Conservation (phyloP, 1,140 invertebrate species). For the Homalodisca vitripennis region DNA sequence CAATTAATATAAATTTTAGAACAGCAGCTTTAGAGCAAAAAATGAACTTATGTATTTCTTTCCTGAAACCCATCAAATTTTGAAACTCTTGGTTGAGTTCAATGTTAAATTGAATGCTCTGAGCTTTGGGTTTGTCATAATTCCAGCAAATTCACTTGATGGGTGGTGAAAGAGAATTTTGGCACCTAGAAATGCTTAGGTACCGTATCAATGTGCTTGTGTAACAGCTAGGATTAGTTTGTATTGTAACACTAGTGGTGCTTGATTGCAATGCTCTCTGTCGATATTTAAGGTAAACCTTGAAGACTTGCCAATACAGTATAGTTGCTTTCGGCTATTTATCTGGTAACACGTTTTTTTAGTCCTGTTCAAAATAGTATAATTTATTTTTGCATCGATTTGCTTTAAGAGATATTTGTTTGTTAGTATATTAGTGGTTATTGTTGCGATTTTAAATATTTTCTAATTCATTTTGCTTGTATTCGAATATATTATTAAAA, state of each 20-base stretch:
- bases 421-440: conserved; percentile 25
- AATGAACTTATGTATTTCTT: too few relatives aligned
- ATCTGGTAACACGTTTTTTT: conserved; percentile 13
- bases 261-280: conserved; percentile 23
- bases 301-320: conserved; percentile 22
- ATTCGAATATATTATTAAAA: conserved; percentile 3
- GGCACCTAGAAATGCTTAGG: too few relatives aligned
- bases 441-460: conserved; percentile 23
- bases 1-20: too few relatives aligned
- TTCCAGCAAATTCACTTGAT: too few relatives aligned
- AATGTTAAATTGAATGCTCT: too few relatives aligned
- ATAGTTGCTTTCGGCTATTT: conserved; percentile 25
- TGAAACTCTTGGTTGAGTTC: too few relatives aligned
- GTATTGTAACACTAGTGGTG: conserved; percentile 22
- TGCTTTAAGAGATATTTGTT: conserved; percentile 22
- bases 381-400: conserved; percentile 19
- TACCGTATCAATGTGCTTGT: conserved; percentile 21
- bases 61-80: too few relatives aligned
- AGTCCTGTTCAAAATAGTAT: conserved; percentile 17
- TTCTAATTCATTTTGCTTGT: conserved; percentile 18
- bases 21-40: too few relatives aligned
- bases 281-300: conserved; percentile 20
- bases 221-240: conserved; percentile 8
- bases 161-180: too few relatives aligned
- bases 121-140: too few relatives aligned